Conservation (phyloP, 2,113 vertebrate species). For the Lipotes vexillifer region DNA sequence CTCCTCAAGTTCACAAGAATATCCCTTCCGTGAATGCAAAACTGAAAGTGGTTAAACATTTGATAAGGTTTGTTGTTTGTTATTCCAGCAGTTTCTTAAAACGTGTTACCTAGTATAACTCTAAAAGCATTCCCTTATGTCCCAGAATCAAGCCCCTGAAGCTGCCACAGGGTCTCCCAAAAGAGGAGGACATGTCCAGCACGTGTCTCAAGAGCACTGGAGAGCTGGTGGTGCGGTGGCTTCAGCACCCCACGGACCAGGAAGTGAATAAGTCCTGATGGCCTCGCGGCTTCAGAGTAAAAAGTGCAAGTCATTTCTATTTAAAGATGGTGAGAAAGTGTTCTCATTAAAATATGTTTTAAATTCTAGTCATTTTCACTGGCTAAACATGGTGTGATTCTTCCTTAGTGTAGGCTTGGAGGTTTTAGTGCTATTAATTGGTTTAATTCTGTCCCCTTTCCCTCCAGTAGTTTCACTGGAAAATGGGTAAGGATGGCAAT, state of each 20-base stretch:
- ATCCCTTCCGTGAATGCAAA: slow-evolving; percentile 91
- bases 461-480: neutral
- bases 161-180: slow-evolving; percentile 90
- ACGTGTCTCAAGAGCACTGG: slow-evolving; percentile 87
- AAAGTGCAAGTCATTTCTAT: neutral
- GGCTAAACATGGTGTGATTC: neutral
- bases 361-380: neutral
- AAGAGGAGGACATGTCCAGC: slow-evolving; percentile 86
- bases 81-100: neutral
- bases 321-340: neutral
- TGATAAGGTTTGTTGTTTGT: slow-evolving; percentile 88
- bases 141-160: slow-evolving; percentile 91
- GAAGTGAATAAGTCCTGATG: slow-evolving; percentile 63
- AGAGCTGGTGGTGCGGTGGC: slow-evolving; percentile 87
- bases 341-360: slow-evolving; percentile 43
- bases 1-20: slow-evolving; percentile 93
- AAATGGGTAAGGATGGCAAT: neutral
- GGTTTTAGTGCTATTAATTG: neutral
- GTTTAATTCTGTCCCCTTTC: neutral
- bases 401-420: neutral
- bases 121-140: slow-evolving; percentile 56
- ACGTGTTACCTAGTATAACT: neutral
- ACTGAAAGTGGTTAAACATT: slow-evolving; percentile 93
- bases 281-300: neutral
- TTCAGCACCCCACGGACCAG: slow-evolving; percentile 77